phyloP scores from a whole-genome alignment of 2,797 vertebrate genomes.

The Meriones psammophilus region DNA sequence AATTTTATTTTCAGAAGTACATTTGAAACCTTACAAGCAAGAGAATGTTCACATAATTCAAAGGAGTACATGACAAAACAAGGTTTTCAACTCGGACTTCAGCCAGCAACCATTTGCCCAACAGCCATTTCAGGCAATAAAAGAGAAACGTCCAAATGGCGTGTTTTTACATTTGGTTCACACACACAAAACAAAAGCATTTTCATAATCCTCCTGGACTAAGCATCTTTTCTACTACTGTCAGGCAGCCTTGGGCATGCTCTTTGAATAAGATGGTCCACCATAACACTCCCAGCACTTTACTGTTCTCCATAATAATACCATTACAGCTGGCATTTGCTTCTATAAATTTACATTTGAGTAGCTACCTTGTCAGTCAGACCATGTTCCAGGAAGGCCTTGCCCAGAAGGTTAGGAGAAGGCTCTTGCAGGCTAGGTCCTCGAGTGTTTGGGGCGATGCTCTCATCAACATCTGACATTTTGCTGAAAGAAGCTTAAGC shows the following conservation, averaged over 20 bases:
- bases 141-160: conserved; percentile 63
- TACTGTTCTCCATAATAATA: conserved; percentile 18
- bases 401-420: background rate
- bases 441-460: background rate
- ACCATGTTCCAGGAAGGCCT: background rate
- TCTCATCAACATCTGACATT: background rate
- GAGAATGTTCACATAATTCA: conserved; percentile 68
- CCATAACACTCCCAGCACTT: background rate
- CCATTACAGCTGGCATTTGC: background rate
- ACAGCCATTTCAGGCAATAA: conserved; percentile 66
- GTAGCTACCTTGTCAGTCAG: background rate
- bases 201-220: conserved; percentile 65
- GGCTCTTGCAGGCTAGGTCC: background rate
- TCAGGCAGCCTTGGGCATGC: conserved; percentile 43
- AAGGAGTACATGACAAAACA: conserved; percentile 53
- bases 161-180: conserved; percentile 38
- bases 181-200: conserved; percentile 42
- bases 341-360: background rate
- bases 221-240: conserved; percentile 55
- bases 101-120: conserved; percentile 61
- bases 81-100: conserved; percentile 30
- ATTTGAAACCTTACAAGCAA: conserved; percentile 65
- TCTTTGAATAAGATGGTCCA: conserved; percentile 67
- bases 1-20: conserved; percentile 71
- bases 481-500: background rate